A percentile compares a stretch with the other conserved stretches of the same genome.
Evolutionary conservation across 2,888 invertebrate genomes (phyloP).

Genomic region (Drosophila nr. perissopoda): DNA sequence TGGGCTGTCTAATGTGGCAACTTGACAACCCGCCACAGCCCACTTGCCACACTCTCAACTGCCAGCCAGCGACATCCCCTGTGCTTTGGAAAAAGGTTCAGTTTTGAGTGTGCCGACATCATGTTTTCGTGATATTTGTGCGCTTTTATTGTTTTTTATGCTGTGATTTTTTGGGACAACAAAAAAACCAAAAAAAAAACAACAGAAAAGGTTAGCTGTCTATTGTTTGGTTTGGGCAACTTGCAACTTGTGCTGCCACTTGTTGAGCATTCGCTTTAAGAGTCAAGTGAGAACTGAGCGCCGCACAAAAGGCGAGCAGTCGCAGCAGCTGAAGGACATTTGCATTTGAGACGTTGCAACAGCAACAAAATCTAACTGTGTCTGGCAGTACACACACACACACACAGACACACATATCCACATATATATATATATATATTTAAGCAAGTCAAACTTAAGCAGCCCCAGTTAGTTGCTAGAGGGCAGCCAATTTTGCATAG

Average conservation of each 20-base stretch:
- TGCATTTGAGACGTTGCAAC: slow-evolving; percentile 52
- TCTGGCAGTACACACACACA: slow-evolving; percentile 24
- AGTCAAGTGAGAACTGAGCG: slow-evolving; percentile 64
- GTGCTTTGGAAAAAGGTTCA: slow-evolving; percentile 61
- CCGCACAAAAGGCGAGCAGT: slow-evolving; percentile 40
- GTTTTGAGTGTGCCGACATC: slow-evolving; percentile 74
- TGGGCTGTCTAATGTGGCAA: slow-evolving; percentile 65
- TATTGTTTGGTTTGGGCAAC: slow-evolving; percentile 22
- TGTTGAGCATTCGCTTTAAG: slow-evolving; percentile 70
- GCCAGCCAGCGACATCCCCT: slow-evolving; percentile 6
- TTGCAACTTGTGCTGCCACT: slow-evolving; percentile 42
- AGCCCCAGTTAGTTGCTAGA: slow-evolving; percentile 19
- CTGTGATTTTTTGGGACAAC: slow-evolving; percentile 56
- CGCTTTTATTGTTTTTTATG: slow-evolving; percentile 76
- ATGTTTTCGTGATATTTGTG: slow-evolving; percentile 70
- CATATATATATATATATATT: slow-evolving; percentile 6
- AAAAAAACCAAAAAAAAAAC: not conserved
- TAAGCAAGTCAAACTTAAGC: slow-evolving; percentile 34
- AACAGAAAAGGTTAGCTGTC: slow-evolving; percentile 15
- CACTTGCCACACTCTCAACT: slow-evolving; percentile 5
- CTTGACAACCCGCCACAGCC: slow-evolving; percentile 12
- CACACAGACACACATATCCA: slow-evolving; percentile 1
- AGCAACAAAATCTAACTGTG: slow-evolving; percentile 13
- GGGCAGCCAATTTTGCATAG: slow-evolving; percentile 56
- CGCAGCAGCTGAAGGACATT: slow-evolving; percentile 55